These are phyloP conservation scores for Aplysia californica DNA, from an alignment of 1,140 invertebrate genomes.

Conservation along the genomic window DNA sequence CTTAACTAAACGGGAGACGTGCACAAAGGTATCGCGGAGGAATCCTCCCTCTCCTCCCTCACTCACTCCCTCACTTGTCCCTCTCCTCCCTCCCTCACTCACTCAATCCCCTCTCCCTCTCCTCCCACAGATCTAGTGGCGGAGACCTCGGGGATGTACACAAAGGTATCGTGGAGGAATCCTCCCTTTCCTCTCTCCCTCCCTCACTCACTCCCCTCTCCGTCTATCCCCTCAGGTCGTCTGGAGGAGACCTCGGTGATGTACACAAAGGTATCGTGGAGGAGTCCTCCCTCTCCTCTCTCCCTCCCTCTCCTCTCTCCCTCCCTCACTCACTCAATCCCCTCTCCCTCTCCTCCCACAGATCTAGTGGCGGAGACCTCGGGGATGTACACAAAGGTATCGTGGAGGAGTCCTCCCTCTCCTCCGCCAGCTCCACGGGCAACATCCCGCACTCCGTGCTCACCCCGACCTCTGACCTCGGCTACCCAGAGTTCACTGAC, in stretches of 20 bases:
- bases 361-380: constrained; percentile 21
- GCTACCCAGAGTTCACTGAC: constrained; percentile 23
- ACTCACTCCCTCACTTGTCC: not conserved
- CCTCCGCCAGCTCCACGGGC: constrained; percentile 8
- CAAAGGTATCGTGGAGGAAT: constrained; percentile 34
- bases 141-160: constrained; percentile 22
- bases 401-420: constrained; percentile 28
- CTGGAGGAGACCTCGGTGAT: constrained; percentile 22
- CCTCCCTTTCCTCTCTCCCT: constrained; percentile 15
- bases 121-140: too few relatives aligned
- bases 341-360: too few relatives aligned
- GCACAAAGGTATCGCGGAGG: constrained; percentile 32
- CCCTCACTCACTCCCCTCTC: too few relatives aligned
- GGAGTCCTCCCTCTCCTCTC: constrained; percentile 26
- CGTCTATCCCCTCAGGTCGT: too few relatives aligned
- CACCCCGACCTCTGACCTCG: constrained; percentile 25
- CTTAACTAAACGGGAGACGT: constrained; percentile 21
- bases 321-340: too few relatives aligned
- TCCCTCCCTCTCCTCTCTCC: too few relatives aligned
- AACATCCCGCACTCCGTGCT: constrained; percentile 9
- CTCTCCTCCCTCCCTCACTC: too few relatives aligned
- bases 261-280: constrained; percentile 31
- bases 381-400: constrained; percentile 30
- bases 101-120: too few relatives aligned
- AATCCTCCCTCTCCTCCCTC: constrained; percentile 16